phyloP scores from a whole-genome alignment of 2,113 vertebrate genomes.

The Agapornis roseicollis region DNA sequence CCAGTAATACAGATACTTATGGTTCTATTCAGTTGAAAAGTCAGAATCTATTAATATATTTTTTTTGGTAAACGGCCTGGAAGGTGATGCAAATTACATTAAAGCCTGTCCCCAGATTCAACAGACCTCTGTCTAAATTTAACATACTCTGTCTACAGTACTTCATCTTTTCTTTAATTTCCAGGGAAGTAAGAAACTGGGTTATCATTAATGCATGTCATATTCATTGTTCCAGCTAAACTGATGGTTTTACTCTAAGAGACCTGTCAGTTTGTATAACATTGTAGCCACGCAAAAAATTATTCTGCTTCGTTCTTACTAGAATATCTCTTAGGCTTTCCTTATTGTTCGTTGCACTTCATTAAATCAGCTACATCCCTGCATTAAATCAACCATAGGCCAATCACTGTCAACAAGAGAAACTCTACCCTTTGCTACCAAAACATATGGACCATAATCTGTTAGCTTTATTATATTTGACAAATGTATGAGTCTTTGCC shows the following conservation, averaged over 20 bases:
- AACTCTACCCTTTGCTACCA: conserved; percentile 3
- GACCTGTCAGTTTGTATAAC: not conserved
- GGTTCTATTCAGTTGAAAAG: not conserved
- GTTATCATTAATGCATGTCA: not conserved
- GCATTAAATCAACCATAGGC: not conserved
- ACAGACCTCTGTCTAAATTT: not conserved
- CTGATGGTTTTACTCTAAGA: not conserved
- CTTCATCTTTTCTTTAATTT: not conserved
- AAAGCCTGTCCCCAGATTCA: not conserved
- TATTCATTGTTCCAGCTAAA: not conserved
- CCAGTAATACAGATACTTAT: not conserved
- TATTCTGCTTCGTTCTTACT: not conserved
- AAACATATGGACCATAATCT: not conserved
- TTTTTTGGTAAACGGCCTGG: not conserved
- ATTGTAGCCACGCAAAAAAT: not conserved
- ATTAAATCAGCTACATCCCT: not conserved
- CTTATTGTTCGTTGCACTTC: not conserved
- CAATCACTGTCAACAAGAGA: not conserved
- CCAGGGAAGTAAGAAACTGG: not conserved
- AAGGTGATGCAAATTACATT: not conserved
- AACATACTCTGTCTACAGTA: not conserved
- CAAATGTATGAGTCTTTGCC: not conserved
- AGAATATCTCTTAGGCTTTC: not conserved
- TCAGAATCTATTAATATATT: not conserved
- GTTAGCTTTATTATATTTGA: not conserved